phyloP scores from a whole-genome alignment of 2,888 invertebrate species.

The Copidosoma aretas region DNA sequence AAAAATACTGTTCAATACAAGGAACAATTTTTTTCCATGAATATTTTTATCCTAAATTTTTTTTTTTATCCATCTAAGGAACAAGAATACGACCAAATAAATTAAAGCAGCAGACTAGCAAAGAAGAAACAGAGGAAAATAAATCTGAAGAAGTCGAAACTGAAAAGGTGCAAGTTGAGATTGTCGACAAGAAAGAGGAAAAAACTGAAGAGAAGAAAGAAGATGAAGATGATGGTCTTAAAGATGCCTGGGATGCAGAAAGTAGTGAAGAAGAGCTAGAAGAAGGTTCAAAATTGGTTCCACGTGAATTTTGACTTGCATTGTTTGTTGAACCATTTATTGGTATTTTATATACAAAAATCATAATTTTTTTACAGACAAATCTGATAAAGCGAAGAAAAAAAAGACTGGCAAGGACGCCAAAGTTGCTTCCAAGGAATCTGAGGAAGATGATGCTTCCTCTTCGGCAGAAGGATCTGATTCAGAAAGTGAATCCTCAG shows the following conservation, averaged over 20 bases:
- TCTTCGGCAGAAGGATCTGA: slow-evolving; percentile 56
- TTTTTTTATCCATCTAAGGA: slow-evolving; percentile 62
- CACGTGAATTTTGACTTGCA: background rate
- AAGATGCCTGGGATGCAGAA: slow-evolving; percentile 87
- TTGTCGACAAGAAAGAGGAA: slow-evolving; percentile 65
- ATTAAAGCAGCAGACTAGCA: slow-evolving; percentile 71
- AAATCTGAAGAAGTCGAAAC: slow-evolving; percentile 55
- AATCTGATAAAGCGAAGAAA: slow-evolving; percentile 53
- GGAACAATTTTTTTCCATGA: background rate
- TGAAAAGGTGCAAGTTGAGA: slow-evolving; percentile 63
- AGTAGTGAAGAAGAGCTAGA: slow-evolving; percentile 69
- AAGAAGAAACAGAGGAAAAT: slow-evolving; percentile 65
- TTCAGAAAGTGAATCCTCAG: slow-evolving; percentile 58
- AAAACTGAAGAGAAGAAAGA: slow-evolving; percentile 59
- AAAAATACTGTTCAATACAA: background rate
- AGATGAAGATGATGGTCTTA: slow-evolving; percentile 69
- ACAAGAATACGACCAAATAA: slow-evolving; percentile 78
- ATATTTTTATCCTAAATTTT: slow-evolving; percentile 6
- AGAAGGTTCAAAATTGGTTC: slow-evolving; percentile 45
- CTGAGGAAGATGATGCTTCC: slow-evolving; percentile 48
- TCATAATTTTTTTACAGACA: slow-evolving; percentile 45
- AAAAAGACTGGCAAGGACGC: background rate
- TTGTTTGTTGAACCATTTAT: background rate
- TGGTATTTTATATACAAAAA: background rate
- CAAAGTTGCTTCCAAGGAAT: slow-evolving; percentile 38